phyloP scores from a whole-genome alignment of 2,113 vertebrate species.

The Pteronura brasiliensis region DNA sequence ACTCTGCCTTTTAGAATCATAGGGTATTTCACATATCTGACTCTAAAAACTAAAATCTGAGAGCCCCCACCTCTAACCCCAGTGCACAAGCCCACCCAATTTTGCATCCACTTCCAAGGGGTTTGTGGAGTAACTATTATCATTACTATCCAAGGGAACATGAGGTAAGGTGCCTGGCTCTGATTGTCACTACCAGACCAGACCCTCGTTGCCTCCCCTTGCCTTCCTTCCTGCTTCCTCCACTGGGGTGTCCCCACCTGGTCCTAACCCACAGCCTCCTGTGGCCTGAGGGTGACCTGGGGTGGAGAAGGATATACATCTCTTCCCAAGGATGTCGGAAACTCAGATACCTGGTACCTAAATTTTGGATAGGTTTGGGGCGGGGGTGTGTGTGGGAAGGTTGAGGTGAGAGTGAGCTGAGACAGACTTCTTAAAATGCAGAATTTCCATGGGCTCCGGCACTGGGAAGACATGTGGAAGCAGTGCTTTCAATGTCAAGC shows the following conservation, averaged over 20 bases:
- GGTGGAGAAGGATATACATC: rapidly evolving
- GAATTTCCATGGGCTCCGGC: neutral
- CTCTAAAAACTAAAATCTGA: neutral
- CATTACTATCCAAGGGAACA: neutral
- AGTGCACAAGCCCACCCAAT: neutral
- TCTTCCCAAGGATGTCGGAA: neutral
- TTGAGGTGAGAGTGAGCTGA: neutral
- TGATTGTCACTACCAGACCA: rapidly evolving
- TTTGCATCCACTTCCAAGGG: neutral
- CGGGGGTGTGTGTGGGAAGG: neutral
- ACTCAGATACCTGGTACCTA: neutral
- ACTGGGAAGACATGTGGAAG: neutral
- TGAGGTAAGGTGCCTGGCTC: neutral
- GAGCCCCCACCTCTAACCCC: neutral
- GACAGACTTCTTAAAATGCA: neutral
- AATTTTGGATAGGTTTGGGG: neutral
- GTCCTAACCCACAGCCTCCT: too few species aligned
- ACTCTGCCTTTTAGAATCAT: neutral
- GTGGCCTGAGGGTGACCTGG: neutral
- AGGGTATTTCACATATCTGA: neutral
- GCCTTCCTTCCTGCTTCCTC: neutral
- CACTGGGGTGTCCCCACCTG: neutral
- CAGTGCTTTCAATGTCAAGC: rapidly evolving
- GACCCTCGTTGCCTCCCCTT: neutral
- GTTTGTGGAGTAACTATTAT: neutral